Evolutionary conservation across 2,888 invertebrate species (phyloP).

Genomic region (Antheraea yamamai): DNA sequence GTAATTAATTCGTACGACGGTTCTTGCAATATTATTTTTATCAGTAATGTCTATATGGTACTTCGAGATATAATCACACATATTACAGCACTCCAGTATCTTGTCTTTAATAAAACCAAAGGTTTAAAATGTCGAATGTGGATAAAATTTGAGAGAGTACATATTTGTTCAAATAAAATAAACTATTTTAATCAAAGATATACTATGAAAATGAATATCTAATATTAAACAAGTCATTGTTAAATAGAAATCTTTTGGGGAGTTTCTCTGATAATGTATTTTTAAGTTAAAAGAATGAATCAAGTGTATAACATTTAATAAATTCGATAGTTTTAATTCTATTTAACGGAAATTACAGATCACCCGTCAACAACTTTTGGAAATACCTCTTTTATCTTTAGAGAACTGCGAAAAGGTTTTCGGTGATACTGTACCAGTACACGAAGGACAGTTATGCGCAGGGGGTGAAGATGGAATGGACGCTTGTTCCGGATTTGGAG

Average conservation of each 20-base stretch:
- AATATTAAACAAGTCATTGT: no score
- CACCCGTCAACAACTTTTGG: conserved; percentile 85
- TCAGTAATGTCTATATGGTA: background rate
- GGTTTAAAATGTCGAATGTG: background rate
- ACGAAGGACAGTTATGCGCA: conserved; percentile 86
- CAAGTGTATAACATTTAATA: background rate
- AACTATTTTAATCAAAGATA: no score
- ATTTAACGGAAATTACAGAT: conserved; percentile 51
- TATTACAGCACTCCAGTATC: background rate
- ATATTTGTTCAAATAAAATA: no score
- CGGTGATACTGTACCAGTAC: conserved; percentile 84
- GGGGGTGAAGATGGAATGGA: conserved; percentile 88
- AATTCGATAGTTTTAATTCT: background rate
- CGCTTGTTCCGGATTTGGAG: conserved; percentile 91
- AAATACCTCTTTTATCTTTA: conserved; percentile 85
- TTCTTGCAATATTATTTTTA: background rate
- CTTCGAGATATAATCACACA: background rate
- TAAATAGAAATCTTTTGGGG: no score
- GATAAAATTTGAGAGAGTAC: no score
- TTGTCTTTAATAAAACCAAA: background rate
- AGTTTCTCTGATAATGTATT: background rate
- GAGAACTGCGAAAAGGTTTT: conserved; percentile 86
- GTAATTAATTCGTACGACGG: background rate
- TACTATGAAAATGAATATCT: no score
- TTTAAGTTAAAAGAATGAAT: background rate